Conservation (phyloP, 2,888 invertebrate genomes). For the Hemaris fuciformis region DNA sequence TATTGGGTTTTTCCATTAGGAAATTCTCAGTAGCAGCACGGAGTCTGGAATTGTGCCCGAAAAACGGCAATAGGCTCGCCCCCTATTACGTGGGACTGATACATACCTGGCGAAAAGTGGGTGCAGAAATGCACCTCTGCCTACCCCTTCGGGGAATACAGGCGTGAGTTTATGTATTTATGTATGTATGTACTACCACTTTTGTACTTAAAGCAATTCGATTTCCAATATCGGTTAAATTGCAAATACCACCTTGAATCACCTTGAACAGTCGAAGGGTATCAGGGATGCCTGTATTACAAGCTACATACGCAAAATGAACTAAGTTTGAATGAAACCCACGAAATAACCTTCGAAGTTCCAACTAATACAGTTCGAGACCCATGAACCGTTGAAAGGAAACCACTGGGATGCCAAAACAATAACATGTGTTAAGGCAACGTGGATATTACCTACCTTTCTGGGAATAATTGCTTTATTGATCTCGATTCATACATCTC, state of each 20-base stretch:
- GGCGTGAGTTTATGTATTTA: no score
- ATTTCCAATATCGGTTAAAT: background rate
- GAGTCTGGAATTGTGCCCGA: no score
- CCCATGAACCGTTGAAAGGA: constrained; percentile 18
- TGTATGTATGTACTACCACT: no score
- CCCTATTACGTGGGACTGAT: no score
- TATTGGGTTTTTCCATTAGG: no score
- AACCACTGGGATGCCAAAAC: constrained; percentile 9
- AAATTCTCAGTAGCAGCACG: no score
- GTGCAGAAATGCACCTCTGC: no score
- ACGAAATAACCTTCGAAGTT: constrained; percentile 25
- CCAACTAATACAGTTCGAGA: constrained; percentile 22
- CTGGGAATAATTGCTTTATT: background rate
- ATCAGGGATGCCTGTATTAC: constrained; percentile 27
- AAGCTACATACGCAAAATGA: constrained; percentile 21
- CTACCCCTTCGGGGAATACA: no score
- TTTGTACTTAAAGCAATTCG: no score
- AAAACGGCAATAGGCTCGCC: no score
- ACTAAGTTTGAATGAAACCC: constrained; percentile 31
- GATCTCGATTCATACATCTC: no score
- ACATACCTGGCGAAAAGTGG: no score
- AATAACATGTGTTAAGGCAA: constrained; percentile 9
- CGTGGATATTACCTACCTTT: background rate
- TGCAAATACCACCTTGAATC: background rate
- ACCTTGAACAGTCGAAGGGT: background rate